A percentile compares a stretch with the other conserved stretches of the same genome.
Evolutionary conservation across 1,140 invertebrate genomes (phyloP).

Genomic region (Drosophila ironensis): DNA sequence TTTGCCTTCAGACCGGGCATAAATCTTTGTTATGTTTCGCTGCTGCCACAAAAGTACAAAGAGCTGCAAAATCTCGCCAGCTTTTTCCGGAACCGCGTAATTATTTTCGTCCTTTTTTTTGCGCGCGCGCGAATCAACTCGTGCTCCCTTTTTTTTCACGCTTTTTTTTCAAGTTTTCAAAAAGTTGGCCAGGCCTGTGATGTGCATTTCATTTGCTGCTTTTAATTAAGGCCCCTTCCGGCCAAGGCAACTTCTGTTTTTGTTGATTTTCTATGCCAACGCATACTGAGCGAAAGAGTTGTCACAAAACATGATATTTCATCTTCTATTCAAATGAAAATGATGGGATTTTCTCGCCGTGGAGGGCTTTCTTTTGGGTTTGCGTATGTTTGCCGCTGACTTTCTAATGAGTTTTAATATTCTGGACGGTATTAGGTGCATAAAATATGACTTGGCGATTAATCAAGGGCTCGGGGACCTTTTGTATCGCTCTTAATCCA

Average conservation of each 20-base stretch:
- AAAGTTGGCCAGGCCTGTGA: conserved; percentile 23
- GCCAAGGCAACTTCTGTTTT: neutral
- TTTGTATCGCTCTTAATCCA: no score
- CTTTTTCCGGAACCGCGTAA: conserved; percentile 15
- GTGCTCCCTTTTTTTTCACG: neutral
- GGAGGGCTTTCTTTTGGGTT: neutral
- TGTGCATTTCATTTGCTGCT: conserved; percentile 32
- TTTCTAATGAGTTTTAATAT: conserved; percentile 52
- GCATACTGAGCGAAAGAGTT: neutral
- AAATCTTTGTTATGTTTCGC: conserved; percentile 68
- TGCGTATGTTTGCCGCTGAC: conserved; percentile 16
- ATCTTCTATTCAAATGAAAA: no score
- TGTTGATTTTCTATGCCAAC: neutral
- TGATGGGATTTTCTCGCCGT: no score
- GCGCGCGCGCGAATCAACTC: neutral
- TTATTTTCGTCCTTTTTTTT: conserved; percentile 23
- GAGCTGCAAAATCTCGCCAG: conserved; percentile 13
- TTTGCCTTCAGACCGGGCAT: conserved; percentile 50
- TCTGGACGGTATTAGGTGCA: conserved; percentile 21
- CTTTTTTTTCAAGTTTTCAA: neutral
- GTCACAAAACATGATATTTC: no score
- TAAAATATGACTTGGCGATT: conserved; percentile 12
- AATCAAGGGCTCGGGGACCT: conserved; percentile 1
- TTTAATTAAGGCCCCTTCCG: conserved; percentile 31
- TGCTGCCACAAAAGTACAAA: conserved; percentile 4